These are phyloP conservation scores for Drosophila arawakana DNA, from an alignment of 1,140 invertebrate species.

Conservation along the genomic window DNA sequence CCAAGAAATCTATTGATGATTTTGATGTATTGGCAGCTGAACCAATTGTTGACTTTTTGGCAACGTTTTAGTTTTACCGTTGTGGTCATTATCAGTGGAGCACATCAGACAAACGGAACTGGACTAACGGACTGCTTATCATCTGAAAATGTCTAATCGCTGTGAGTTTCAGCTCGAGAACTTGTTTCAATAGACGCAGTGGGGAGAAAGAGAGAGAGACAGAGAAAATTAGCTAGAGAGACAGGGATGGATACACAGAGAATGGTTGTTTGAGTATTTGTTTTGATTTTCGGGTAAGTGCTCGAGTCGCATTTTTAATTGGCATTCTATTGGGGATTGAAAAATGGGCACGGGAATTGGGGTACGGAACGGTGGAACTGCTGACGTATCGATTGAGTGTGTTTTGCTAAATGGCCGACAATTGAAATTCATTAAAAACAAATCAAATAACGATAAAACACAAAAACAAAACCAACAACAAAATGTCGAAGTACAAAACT, in stretches of 20 bases:
- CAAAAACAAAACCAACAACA: conserved; percentile 16
- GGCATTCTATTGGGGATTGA: conserved; percentile 12
- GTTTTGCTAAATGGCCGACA: conserved; percentile 37
- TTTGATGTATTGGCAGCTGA: conserved; percentile 31
- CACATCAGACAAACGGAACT: conserved; percentile 26
- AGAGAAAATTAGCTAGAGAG: neutral
- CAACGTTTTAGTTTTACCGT: conserved; percentile 3
- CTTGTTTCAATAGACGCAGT: conserved; percentile 29
- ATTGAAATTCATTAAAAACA: conserved; percentile 65
- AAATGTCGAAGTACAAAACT: conserved; percentile 27
- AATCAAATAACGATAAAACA: conserved; percentile 39
- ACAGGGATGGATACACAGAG: no score
- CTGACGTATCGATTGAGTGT: conserved; percentile 19
- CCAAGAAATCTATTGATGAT: neutral
- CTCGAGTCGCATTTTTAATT: conserved; percentile 32
- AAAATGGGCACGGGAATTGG: no score
- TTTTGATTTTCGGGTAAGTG: conserved; percentile 39
- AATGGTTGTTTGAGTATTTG: conserved; percentile 1
- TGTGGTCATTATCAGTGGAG: conserved; percentile 16
- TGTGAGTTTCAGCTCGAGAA: conserved; percentile 30
- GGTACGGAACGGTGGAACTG: neutral
- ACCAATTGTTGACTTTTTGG: conserved; percentile 18
- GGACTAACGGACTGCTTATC: conserved; percentile 29
- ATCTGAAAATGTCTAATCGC: conserved; percentile 8
- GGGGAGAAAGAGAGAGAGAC: neutral